Percentiles rank a stretch among this genome's conserved stretches.
Evolutionary conservation across 2,888 invertebrate genomes (phyloP).

Genomic region (Girardia tigrina): DNA sequence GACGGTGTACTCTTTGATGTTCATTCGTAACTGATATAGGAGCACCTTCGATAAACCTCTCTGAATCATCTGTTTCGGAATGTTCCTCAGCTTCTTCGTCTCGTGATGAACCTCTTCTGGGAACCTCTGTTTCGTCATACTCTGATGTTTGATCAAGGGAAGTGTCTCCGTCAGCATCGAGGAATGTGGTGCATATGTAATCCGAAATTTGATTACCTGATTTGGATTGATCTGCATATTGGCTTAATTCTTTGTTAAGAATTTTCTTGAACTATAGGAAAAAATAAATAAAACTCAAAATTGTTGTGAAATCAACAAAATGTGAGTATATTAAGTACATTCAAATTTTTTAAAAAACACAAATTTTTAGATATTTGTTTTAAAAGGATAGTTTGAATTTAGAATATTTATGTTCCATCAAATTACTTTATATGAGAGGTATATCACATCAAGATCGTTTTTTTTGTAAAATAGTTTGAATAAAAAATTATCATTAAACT

Average conservation of each 20-base stretch:
- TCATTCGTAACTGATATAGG: background rate
- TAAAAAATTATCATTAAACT: too few relatives aligned
- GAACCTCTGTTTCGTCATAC: constrained; percentile 4
- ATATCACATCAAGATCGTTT: too few relatives aligned
- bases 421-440: too few relatives aligned
- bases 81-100: constrained; percentile 12
- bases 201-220: constrained; percentile 94
- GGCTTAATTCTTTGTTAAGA: constrained; percentile 47
- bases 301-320: too few relatives aligned
- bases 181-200: constrained; percentile 90
- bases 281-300: too few relatives aligned
- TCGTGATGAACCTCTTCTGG: background rate
- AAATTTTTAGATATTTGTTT: too few relatives aligned
- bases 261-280: constrained; percentile 35
- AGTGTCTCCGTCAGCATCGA: constrained; percentile 53
- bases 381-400: too few relatives aligned
- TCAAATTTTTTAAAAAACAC: too few relatives aligned
- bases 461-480: too few relatives aligned
- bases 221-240: constrained; percentile 89
- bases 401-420: too few relatives aligned
- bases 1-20: background rate
- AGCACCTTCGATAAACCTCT: background rate
- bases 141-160: constrained; percentile 9
- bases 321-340: too few relatives aligned
- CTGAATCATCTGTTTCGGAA: constrained; percentile 16